Evolutionary conservation across 2,888 invertebrate species (phyloP).

Genomic region (Sclerodermus sp.): DNA sequence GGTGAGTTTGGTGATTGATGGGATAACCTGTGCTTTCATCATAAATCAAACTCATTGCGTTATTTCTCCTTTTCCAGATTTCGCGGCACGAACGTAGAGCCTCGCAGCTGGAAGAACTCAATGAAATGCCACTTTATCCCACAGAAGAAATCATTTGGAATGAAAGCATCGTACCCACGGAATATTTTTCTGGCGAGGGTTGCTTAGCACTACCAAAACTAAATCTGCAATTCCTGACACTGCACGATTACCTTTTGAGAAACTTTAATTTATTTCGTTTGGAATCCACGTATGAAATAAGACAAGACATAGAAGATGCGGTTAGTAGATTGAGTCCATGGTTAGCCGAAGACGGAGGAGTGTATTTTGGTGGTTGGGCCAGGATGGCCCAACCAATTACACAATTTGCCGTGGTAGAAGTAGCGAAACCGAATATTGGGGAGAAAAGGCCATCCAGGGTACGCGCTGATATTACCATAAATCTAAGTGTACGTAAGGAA

Average conservation of each 20-base stretch:
- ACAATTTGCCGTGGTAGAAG: constrained; percentile 92
- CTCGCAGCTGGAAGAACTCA: constrained; percentile 91
- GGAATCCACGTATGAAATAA: constrained; percentile 98
- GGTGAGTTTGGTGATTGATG: constrained; percentile 61
- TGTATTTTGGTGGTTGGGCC: constrained; percentile 97
- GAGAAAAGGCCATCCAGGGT: constrained; percentile 95
- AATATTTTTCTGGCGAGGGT: constrained; percentile 95
- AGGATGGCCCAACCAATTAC: constrained; percentile 96
- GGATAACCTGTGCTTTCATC: not conserved
- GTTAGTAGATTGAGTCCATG: constrained; percentile 94
- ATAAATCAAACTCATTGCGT: not conserved
- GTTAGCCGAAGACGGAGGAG: constrained; percentile 81
- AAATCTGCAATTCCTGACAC: constrained; percentile 95
- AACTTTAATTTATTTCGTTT: constrained; percentile 97
- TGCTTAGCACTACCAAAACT: constrained; percentile 95
- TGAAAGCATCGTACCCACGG: constrained; percentile 96
- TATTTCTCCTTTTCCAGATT: constrained; percentile 58
- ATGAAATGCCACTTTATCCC: constrained; percentile 98
- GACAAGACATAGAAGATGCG: constrained; percentile 97
- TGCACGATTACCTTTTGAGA: constrained; percentile 95
- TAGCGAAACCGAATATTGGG: constrained; percentile 87
- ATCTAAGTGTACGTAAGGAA: constrained; percentile 85
- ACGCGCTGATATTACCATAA: constrained; percentile 91
- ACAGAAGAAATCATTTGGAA: constrained; percentile 99
- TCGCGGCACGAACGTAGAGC: constrained; percentile 85